Evolutionary conservation across 2,797 vertebrate genomes (phyloP).

Genomic region (Rhabdomys pumilio): DNA sequence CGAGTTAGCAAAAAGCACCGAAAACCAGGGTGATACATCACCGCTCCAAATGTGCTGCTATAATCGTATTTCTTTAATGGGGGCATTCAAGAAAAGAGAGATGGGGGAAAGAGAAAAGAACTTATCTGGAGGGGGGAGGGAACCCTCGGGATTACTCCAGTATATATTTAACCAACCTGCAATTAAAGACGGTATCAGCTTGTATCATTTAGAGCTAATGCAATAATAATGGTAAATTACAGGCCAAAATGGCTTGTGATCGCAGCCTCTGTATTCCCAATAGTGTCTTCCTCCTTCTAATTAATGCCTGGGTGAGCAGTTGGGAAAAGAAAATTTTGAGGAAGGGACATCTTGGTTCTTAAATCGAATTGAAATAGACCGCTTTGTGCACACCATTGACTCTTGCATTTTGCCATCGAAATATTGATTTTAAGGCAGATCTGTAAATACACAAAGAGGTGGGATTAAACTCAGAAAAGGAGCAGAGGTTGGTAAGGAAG

Average conservation of each 20-base stretch:
- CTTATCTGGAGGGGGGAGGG: constrained; percentile 90
- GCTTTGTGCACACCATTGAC: constrained; percentile 91
- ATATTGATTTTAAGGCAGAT: constrained; percentile 91
- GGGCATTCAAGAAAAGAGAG: constrained; percentile 93
- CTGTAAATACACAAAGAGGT: constrained; percentile 89
- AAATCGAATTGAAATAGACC: constrained; percentile 91
- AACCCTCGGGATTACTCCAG: constrained; percentile 94
- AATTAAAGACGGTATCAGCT: constrained; percentile 99
- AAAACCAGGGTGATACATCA: constrained; percentile 99
- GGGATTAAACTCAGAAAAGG: constrained; percentile 68
- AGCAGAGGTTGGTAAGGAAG: constrained; percentile 38
- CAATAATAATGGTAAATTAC: constrained; percentile 99
- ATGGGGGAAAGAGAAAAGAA: constrained; percentile 86
- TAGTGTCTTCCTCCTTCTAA: constrained; percentile 95
- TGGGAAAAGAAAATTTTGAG: constrained; percentile 92
- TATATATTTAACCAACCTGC: constrained; percentile 98
- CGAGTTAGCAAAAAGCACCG: constrained; percentile 97
- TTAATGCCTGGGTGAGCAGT: constrained; percentile 95
- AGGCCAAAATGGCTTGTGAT: constrained; percentile 98
- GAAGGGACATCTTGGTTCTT: constrained; percentile 92
- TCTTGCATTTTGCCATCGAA: constrained; percentile 91
- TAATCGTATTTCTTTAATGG: constrained; percentile 99
- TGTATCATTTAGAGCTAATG: constrained; percentile 99
- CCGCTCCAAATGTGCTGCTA: constrained; percentile 95
- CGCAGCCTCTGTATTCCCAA: constrained; percentile 96